A percentile compares a stretch with the other conserved stretches of the same genome.
phyloP scores from a whole-genome alignment of 1,140 invertebrate genomes.

The Ostrea edulis region DNA sequence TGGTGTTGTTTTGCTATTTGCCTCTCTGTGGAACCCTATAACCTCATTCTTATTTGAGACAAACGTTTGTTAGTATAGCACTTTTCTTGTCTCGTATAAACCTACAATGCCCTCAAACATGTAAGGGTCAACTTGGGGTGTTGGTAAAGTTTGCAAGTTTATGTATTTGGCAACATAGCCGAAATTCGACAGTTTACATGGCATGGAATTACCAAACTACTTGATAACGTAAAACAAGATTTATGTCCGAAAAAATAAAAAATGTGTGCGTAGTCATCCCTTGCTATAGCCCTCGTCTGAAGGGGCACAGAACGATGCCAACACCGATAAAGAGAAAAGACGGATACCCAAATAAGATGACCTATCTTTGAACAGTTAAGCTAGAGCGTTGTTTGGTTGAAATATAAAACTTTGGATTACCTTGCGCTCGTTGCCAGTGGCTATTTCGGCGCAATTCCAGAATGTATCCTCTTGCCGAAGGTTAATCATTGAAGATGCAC shows the following conservation, averaged over 20 bases:
- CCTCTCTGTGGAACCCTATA: background rate
- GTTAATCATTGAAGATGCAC: slow-evolving; percentile 27
- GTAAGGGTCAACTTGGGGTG: slow-evolving; percentile 10
- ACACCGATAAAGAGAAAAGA: slow-evolving; percentile 12
- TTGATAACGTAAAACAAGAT: slow-evolving; percentile 16
- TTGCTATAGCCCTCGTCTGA: background rate
- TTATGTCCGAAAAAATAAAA: background rate
- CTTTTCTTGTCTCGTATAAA: slow-evolving; percentile 28
- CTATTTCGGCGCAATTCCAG: background rate
- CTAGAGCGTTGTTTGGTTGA: slow-evolving; percentile 34
- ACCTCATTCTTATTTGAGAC: slow-evolving; percentile 29
- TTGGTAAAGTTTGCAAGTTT: slow-evolving; percentile 20
- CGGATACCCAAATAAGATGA: slow-evolving; percentile 5
- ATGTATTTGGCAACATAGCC: slow-evolving; percentile 29
- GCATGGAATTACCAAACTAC: slow-evolving; percentile 8
- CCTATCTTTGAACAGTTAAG: slow-evolving; percentile 28
- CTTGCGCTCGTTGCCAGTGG: background rate
- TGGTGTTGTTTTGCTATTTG: background rate
- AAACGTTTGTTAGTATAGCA: slow-evolving; percentile 37
- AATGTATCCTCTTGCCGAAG: slow-evolving; percentile 1
- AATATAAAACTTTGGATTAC: slow-evolving; percentile 5
- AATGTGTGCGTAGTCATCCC: background rate
- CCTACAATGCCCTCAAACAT: slow-evolving; percentile 16
- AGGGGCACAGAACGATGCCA: background rate
- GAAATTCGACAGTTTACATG: slow-evolving; percentile 26